Percentiles rank a stretch among this genome's conserved stretches.
Conservation (phyloP, 92 coral and sea anemone genomes). For the Epizoanthus stellaris region DNA sequence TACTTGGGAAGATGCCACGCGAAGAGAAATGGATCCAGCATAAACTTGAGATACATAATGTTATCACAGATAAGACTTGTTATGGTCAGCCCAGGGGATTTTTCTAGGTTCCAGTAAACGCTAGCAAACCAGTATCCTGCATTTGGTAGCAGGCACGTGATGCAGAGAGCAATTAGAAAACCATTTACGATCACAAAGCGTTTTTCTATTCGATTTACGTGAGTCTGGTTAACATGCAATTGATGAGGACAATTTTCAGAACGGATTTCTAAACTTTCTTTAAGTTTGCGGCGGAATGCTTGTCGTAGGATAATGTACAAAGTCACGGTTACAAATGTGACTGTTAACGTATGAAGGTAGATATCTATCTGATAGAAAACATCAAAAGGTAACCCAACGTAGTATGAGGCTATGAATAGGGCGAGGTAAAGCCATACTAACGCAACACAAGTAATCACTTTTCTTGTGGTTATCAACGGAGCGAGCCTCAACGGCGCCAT, state of each 20-base stretch:
- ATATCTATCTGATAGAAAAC: not conserved
- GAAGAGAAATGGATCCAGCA: too few species aligned
- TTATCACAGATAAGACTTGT: not conserved
- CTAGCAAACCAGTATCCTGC: not conserved
- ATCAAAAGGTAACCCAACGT: not conserved
- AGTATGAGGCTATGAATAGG: not conserved
- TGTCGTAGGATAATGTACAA: not conserved
- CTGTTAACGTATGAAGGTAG: not conserved
- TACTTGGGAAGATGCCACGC: too few species aligned
- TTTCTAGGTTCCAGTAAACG: not conserved
- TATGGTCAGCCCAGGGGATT: not conserved
- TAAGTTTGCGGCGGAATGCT: not conserved
- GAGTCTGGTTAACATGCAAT: not conserved
- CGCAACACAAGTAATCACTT: not conserved
- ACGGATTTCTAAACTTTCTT: not conserved
- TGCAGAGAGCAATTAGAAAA: not conserved
- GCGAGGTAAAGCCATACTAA: not conserved
- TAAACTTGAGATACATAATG: too few species aligned
- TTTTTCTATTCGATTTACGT: not conserved
- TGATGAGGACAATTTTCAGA: not conserved
- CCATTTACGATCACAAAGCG: not conserved
- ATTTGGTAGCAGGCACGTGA: not conserved
- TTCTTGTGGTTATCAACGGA: not conserved
- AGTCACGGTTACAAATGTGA: not conserved
- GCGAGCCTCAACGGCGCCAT: not conserved